Base-by-base conservation (phyloP, 30 jellyfish, hydroid and myxozoan species). In the Rhopilema esculentum region DNA sequence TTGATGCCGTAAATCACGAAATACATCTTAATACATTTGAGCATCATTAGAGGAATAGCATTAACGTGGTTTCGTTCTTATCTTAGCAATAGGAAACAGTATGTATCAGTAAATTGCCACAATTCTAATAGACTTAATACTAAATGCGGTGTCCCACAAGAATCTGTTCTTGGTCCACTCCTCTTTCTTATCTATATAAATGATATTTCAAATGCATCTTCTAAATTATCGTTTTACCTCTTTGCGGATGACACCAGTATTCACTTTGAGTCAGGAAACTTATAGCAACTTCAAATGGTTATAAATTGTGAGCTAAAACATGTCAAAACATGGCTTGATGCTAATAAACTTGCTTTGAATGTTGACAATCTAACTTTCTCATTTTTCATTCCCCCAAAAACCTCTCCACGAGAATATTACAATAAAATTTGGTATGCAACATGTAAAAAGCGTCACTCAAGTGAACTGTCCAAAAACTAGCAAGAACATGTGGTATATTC, bases 181-280 rank as follows among this genome's bases (percentile, higher is more conserved):
- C 71, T 73, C 18, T 77, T 73, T 63, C 72, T 87, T 15, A 61
- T 87, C 49, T 77, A 87, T 65, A 87, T 87, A 29, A 77, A 77
- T 87, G 96, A 88, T n/a, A n/a, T n/a, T n/a, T n/a, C n/a, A n/a
- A n/a, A n/a, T n/a, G n/a, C n/a, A n/a, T n/a, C n/a, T n/a, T 27
- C 53, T 6, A 79, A 71, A 29, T 33, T 71, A 19, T 31, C 83
- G 8, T 63, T 81, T 19, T 80, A 63, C 69, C 91, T 80, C 25
- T 89, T 89, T 82, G 97, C 95, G 32, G 91, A 89, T 81, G 95
- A 83, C n/a, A n/a, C 95, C 57, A 89, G 80, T 21, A 62, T 81
- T 21, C 67, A 80, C 87, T 80, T 9, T 80, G 88, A 75, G 49
- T 79, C 92, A 52, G 52, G 26, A 49, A 52, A 74, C 52, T 50